phyloP scores from a whole-genome alignment of 2,888 invertebrate species.

The Ditylenchus weischeri region DNA sequence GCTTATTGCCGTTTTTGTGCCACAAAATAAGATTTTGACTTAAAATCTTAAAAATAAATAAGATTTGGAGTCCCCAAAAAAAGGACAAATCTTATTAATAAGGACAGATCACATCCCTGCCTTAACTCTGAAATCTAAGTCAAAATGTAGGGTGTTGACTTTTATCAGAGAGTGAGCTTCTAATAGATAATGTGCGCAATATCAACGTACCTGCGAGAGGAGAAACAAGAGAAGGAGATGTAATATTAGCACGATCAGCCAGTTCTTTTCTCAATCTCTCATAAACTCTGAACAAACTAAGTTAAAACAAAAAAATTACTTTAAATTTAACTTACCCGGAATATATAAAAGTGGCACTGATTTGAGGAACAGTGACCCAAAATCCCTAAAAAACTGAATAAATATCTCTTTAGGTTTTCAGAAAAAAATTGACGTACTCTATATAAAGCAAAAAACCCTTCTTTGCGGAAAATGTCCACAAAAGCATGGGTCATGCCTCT shows the following conservation, averaged over 20 bases:
- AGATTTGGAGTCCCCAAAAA: too few relatives aligned
- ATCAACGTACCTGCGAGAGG: conserved; percentile 22
- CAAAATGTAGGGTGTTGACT: too few relatives aligned
- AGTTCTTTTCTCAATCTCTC: conserved; percentile 24
- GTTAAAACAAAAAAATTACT: too few relatives aligned
- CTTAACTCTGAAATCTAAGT: too few relatives aligned
- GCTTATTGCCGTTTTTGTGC: too few relatives aligned
- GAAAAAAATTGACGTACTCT: conserved; percentile 32
- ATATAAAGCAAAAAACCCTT: conserved; percentile 53
- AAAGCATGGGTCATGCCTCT: conserved; percentile 45
- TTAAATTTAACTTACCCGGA: conserved; percentile 24
- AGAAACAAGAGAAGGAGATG: conserved; percentile 20
- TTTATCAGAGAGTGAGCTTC: too few relatives aligned
- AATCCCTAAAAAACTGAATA: conserved; percentile 44
- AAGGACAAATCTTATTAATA: too few relatives aligned
- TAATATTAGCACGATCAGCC: conserved; percentile 10
- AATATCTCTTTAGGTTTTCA: background rate
- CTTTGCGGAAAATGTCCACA: conserved; percentile 48
- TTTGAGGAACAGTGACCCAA: conserved; percentile 44
- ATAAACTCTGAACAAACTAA: conserved; percentile 10
- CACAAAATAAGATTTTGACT: too few relatives aligned
- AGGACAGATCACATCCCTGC: too few relatives aligned
- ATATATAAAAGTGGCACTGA: conserved; percentile 53
- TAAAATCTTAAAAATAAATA: too few relatives aligned
- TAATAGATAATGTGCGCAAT: too few relatives aligned